Evolutionary conservation across 2,888 invertebrate species (phyloP).

Genomic region (Isotomurus palustris): DNA sequence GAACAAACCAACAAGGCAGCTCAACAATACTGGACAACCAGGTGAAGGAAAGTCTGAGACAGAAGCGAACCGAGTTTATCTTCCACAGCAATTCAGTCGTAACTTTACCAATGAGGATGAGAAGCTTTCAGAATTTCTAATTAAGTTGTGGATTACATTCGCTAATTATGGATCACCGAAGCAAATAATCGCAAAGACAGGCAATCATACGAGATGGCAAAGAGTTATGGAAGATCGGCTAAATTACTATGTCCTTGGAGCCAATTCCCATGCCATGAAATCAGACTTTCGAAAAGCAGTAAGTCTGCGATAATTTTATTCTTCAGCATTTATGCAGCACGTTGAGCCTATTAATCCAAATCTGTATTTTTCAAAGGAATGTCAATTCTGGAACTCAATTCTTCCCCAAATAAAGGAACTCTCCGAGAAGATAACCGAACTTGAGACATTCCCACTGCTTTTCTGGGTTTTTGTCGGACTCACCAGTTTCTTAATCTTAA

Average conservation of each 20-base stretch:
- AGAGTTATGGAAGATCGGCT: constrained; percentile 18
- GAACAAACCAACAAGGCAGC: not conserved
- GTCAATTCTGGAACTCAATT: constrained; percentile 34
- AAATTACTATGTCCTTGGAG: constrained; percentile 29
- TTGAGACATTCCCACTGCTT: constrained; percentile 33
- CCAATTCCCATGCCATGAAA: constrained; percentile 25
- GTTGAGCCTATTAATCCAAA: too few species aligned
- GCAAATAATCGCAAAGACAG: constrained; percentile 27
- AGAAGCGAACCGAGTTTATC: not conserved
- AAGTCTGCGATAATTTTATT: constrained; percentile 1
- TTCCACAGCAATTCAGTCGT: not conserved
- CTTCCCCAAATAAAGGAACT: constrained; percentile 30
- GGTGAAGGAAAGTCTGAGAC: not conserved
- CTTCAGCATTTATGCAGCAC: not conserved
- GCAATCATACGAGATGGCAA: constrained; percentile 32
- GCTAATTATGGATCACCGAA: constrained; percentile 40
- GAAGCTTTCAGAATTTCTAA: constrained; percentile 30
- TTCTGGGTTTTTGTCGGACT: constrained; percentile 36
- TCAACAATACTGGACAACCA: not conserved
- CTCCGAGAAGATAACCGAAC: constrained; percentile 24
- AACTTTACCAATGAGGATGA: constrained; percentile 16
- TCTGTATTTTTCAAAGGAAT: constrained; percentile 31
- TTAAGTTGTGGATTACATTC: constrained; percentile 43
- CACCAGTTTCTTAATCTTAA: constrained; percentile 19
- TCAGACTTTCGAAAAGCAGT: constrained; percentile 36